Evolutionary conservation across 1,140 invertebrate species (phyloP), one percentile per base, ranked within the genome.

Genomic region (Drosophila repleta): DNA sequence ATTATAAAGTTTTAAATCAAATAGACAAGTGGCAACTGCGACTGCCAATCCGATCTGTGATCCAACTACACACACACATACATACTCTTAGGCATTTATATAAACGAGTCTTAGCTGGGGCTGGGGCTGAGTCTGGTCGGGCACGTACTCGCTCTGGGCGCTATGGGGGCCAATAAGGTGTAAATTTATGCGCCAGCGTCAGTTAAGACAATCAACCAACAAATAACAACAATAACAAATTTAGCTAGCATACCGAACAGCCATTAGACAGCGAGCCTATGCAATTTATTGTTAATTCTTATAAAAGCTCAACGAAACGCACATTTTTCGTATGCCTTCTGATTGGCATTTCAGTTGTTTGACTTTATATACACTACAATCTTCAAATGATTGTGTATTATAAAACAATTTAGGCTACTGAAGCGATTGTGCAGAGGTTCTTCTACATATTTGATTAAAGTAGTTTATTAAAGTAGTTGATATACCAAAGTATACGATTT

Each of bases 81-180:
- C 18, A 41, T 6, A 56, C 41, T 46, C 11, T 4, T 21, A 15
- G 4, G 5, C 6, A 35, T 29, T 41, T n/a, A 46, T 24, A 10
- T 24, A 52, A 29, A 53, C 45, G 46, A 57, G 46, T 57, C 18
- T 56, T 26, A 32, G 37, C 10, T 7, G 6, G n/a, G 13, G 11
- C n/a, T 15, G 49, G 20, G 20, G 39, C 26, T 62, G 29, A 41
- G n/a, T 41, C 20, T 55, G 43, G 29, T 18, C 46, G 45, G 57
- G 81, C 77, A 85, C 78, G 78, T 82, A 88, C 67, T 58, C 35
- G 71, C 75, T 79, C 57, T 79, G 75, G 83, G 84, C 73, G 83
- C 83, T 79, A 88, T 88, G 83, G 83, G 83, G 83, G 83, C 84
- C 83, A 88, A 88, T 88, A 88, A 83, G 84, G 84, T 88, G 83